Percentiles rank a stretch among this genome's conserved stretches.
These are phyloP conservation scores for Paradisaea rubra DNA, from an alignment of 2,113 vertebrate genomes.

Conservation along the genomic window DNA sequence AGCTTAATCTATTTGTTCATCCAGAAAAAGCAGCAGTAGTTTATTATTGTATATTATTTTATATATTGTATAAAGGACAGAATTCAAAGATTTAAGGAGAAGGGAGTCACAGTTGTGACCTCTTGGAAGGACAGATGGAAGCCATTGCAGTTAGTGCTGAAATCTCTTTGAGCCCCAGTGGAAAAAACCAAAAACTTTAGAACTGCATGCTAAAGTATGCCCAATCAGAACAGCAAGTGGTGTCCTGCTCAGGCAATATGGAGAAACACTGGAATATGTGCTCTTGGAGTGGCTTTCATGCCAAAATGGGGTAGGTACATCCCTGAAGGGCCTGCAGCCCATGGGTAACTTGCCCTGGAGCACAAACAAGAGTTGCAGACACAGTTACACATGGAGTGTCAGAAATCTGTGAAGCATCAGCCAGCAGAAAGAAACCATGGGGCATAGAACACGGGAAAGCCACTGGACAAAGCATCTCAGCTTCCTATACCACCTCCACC, in stretches of 20 bases:
- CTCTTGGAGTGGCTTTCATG: not conserved
- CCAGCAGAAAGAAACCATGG: rapidly evolving
- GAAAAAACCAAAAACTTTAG: not conserved
- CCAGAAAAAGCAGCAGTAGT: not conserved
- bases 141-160: not conserved
- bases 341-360: not conserved
- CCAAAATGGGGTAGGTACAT: rapidly evolving
- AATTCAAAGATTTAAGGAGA: not conserved
- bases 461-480: not conserved
- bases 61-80: not conserved
- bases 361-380: not conserved
- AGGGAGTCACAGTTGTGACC: not conserved
- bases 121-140: not conserved
- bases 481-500: rapidly evolving
- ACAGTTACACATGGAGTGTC: rapidly evolving
- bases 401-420: not conserved
- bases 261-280: rapidly evolving
- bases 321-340: not conserved
- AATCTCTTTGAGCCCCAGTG: not conserved
- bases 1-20: not conserved
- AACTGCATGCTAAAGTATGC: not conserved
- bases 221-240: not conserved
- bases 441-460: rapidly evolving
- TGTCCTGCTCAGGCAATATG: not conserved
- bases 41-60: not conserved